Base-by-base conservation (phyloP, 2,797 vertebrate species). In the Paramormyrops hopkinsi region DNA sequence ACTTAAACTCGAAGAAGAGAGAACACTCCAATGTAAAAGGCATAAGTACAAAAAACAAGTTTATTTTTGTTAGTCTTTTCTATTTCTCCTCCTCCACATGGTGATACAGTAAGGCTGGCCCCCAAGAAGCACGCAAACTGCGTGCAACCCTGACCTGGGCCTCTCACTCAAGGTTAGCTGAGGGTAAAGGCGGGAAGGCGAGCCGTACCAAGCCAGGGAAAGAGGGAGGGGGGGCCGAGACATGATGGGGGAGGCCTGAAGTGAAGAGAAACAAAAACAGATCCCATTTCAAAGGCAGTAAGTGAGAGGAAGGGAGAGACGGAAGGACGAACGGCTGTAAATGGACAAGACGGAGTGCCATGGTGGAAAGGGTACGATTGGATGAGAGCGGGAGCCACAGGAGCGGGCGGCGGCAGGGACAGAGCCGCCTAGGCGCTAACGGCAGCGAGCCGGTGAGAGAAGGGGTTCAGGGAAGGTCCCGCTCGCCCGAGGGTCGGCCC, bases 21-120 rank as follows among this genome's bases (percentile, higher is more conserved):
- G 79, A 79, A 41, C 33, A 37, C 65, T 37, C 17, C 29, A 56
- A 51, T 37, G 2, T 8, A 87, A 87, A 91, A 83, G 37, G 62
- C 86, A 73, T 90, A 90, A 92, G 91, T 73, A 95, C 94, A 94
- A 94, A 93, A 95, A 94, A 88, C 91, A 84, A 92, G 92, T 90
- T 90, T 92, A 92, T 94, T 92, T 94, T 94, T 91, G 90, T 92
- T 89, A 33, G 88, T 37, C 91, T 92, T 92, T 89, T 79, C 54
- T 59, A 62, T 89, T 87, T 88, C 25, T 41, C 86, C 56, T 73
- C 82, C 44, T 54, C 50, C 6, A 53, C 9, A 88, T 87, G 86
- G 85, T 65, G 87, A 50, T 83, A 69, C 86, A 88, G 73, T 69
- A 56, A 86, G 88, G n/a, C 33, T 87, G 44, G 73, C 50, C 11